Base-by-base conservation (phyloP, 1,140 invertebrate species). In the Panulirus ornatus region DNA sequence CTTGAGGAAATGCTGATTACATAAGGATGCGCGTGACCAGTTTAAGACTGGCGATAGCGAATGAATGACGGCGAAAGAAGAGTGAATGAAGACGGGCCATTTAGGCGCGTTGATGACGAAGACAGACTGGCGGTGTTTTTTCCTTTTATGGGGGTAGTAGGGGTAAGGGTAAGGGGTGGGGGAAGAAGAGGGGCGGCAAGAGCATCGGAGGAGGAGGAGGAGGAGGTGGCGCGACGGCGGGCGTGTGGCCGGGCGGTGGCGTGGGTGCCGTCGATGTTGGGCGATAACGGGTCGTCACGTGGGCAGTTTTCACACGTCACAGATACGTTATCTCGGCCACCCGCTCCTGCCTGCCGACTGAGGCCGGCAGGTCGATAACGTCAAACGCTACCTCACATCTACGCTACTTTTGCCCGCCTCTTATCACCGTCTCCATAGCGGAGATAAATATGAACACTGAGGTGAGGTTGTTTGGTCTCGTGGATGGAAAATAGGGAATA, bases 291-390 rank as follows among this genome's bases (percentile, higher is more conserved):
- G 63, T 38, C 66, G 83, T 85, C 83, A 85, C 70, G 83, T 85
- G 83, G 83, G 36, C 83, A 85, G 83, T 85, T 85, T 85, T 85
- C 83, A 85, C 66, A 85, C 83, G 83, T 85, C 83, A 85, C 83
- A 71, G 83, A 85, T 85, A 85, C 70, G 83, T 85, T 85, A 85
- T 85, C 83, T 71, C 22, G 70, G 70, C 83, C 83, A 73, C 38
- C 83, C 70, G 83, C 71, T 73, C 83, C 82, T 71, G n/a, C 82
- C 82, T 84, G 42, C 40, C 82, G 54, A 66, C 78, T 63, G 40
- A 30, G 40, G 27, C 66, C 42, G 42, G 38, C 66, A 73, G 34
- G 40, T 75, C 63, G 83, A 85, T 85, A 85, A 85, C 83, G 83
- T 66, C 83, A 85, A 42, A 47, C 66, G 27, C 70, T 42, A 85